Conservation (phyloP, 2,888 invertebrate species). For the Aquatica leii region DNA sequence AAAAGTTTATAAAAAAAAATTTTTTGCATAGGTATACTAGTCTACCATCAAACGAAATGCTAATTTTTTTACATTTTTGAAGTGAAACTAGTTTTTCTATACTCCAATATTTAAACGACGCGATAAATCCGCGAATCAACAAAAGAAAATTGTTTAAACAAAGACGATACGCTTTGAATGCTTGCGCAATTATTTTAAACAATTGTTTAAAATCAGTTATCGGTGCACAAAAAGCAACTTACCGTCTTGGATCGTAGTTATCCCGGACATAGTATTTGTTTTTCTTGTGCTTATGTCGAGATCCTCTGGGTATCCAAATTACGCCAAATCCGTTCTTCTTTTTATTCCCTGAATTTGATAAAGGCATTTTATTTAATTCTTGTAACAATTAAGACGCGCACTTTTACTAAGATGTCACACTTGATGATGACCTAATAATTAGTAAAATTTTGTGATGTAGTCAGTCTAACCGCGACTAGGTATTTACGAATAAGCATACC, state of each 20-base stretch:
- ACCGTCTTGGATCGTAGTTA: constrained; percentile 15
- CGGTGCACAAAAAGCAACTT: neutral
- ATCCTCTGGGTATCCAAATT: constrained; percentile 37
- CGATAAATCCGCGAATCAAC: too few species aligned
- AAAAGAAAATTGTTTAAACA: too few species aligned
- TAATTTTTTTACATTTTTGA: too few species aligned
- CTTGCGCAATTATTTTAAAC: too few species aligned
- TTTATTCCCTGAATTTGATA: constrained; percentile 31
- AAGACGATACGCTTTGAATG: too few species aligned
- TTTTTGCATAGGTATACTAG: too few species aligned
- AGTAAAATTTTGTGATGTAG: constrained; percentile 19
- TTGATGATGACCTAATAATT: constrained; percentile 26
- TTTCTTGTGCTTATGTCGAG: constrained; percentile 32
- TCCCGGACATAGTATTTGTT: constrained; percentile 34
- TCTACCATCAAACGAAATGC: too few species aligned
- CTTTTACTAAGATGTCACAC: constrained; percentile 15
- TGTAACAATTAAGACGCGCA: neutral
- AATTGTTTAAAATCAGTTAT: too few species aligned
- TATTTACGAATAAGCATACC: neutral
- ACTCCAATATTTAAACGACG: too few species aligned
- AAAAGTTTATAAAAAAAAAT: too few species aligned
- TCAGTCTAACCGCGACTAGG: constrained; percentile 20
- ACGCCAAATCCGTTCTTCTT: constrained; percentile 33
- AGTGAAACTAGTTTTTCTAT: too few species aligned
- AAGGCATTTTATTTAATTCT: neutral